Evolutionary conservation across 2,888 invertebrate species (phyloP), one percentile per base, ranked within the genome.

Genomic region (Julus scandinavius): DNA sequence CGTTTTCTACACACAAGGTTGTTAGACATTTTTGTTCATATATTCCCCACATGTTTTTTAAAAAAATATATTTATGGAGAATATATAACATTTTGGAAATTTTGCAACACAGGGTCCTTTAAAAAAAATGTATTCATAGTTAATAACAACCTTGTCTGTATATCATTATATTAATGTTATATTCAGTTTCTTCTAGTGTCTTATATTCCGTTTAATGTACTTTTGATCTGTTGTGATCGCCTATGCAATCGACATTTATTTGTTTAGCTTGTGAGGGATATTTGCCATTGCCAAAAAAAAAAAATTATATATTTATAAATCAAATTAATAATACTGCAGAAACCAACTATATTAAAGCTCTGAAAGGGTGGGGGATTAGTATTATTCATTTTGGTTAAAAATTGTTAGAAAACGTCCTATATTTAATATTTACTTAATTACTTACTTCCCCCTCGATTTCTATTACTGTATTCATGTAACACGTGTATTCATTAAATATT

Each of bases 401-500:
- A 13, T 15, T 54, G 17, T 54, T 13, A 54, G 54, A 50, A 50
- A 50, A n/a, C 20, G 20, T 63, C 63, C 63, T 63, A 63, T 20
- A 63, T 63, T 63, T 63, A n/a, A 20, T 63, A 20, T 50, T 20
- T 20, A 20, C 63, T 63, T 63, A 13, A 63, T 63, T 63, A 63
- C 9, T 63, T 63, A 63, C 9, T 85, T 83, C 45, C 17, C 80
- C 85, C 45, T 40, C 85, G n/a, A 15, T n/a, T 45, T 45, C n/a
- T n/a, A 85, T 13, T 40, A 45, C 11, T 45, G 85, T 85, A 45
- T 85, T 85, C 85, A 85, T 85, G 40, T 85, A 45, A 85, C 40
- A 15, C 85, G 45, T 85, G 80, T 38, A 7, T 85, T 85, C 85
- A 85, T 85, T 85, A 40, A 40, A 85, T 85, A 85, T 85, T 85